Evolutionary conservation across 1,140 invertebrate genomes (phyloP), one percentile per base, ranked within the genome.

Genomic region (Polyergus mexicanus): DNA sequence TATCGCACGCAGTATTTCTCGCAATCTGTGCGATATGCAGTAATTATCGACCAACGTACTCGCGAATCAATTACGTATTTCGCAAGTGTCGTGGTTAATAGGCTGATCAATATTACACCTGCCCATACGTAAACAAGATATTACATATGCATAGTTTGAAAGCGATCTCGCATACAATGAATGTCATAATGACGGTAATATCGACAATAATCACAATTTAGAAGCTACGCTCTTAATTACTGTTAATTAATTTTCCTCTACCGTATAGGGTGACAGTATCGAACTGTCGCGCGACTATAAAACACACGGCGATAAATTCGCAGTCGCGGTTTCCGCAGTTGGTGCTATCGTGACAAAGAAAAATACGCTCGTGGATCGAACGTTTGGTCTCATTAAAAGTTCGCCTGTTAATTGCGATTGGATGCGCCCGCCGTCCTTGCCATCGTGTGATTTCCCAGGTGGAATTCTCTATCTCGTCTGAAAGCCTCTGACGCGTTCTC

Each of bases 331-430:
- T 81, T 72, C 19, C 38, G 38, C 66, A 13, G 16, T 13, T 54
- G 1, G 3, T 10, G 32, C 32, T 47, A 56, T 38, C 38, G 68
- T 69, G 38, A 35, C 25, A 11, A 28, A 41, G 25, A 72, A 58
- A 44, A 32, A 35, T 28, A 13, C 68, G 25, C 44, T 22, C 5
- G 22, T 25, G 63, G 11, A 60, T 81, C 19, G 78, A 83, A 74
- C 10, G 76, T 86, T 86, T 76, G 72, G 25, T 89, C 90, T 91
- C 74, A 86, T 92, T 87, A 91, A 92, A 86, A 85, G 81, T 88
- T 25, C 63, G 41, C 19, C 56, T 71, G 58, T 89, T 90, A 87
- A 92, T 92, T 89, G 88, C 86, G 85, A 83, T 86, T 66, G 58
- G 77, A 68, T 32, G 74, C 22, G 41, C 22, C 51, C 22, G 41